phyloP scores from a whole-genome alignment of 2,797 vertebrate genomes.

The Xenentodon cancila region DNA sequence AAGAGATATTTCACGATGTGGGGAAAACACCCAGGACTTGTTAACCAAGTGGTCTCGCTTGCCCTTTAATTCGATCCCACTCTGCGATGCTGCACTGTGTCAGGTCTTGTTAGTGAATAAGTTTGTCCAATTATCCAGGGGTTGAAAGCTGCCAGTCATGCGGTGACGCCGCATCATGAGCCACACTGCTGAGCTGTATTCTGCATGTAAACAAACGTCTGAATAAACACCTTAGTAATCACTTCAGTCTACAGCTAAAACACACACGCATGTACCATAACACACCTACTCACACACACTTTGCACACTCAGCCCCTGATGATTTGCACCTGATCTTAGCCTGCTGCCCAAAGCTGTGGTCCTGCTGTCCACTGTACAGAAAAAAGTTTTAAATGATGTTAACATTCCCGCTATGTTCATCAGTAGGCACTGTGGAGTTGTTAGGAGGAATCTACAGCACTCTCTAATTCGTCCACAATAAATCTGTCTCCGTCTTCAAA shows the following conservation, averaged over 20 bases:
- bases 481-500: constrained; percentile 59
- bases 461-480: constrained; percentile 51
- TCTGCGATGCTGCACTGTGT: constrained; percentile 47
- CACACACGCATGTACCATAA: constrained; percentile 45
- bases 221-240: constrained; percentile 78
- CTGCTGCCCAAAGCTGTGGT: constrained; percentile 43
- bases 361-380: constrained; percentile 41
- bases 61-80: constrained; percentile 39
- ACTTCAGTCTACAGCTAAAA: constrained; percentile 66
- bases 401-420: constrained; percentile 52
- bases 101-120: constrained; percentile 70
- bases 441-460: constrained; percentile 50
- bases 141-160: constrained; percentile 76
- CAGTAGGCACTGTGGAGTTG: constrained; percentile 39
- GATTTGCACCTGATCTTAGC: constrained; percentile 36
- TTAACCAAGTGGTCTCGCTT: constrained; percentile 56
- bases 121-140: constrained; percentile 71
- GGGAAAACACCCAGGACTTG: constrained; percentile 65
- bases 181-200: constrained; percentile 55
- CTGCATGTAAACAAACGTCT: constrained; percentile 76
- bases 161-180: constrained; percentile 74
- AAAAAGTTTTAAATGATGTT: constrained; percentile 46
- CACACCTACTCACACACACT: constrained; percentile 53
- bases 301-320: constrained; percentile 49
- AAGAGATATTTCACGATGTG: constrained; percentile 63